phyloP scores from a whole-genome alignment of 2,888 invertebrate species.

The Pilophorus perplexus region DNA sequence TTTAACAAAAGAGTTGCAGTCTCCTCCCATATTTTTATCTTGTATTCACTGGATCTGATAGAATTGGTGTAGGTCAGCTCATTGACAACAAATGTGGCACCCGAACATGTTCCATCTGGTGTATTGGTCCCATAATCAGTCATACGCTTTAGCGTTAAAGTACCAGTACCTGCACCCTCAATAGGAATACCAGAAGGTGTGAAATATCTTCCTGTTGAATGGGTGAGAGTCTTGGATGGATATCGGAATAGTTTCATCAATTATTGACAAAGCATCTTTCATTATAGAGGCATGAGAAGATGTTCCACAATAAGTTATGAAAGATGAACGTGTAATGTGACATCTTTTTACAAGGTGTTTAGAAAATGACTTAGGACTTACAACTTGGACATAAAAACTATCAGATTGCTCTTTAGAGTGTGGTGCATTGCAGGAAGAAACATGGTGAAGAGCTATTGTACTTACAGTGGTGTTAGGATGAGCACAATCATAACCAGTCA shows the following conservation, averaged over 20 bases:
- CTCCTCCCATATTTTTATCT: neutral
- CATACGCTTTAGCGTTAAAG: neutral
- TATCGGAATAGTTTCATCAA: neutral
- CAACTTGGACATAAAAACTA: neutral
- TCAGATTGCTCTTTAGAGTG: too few relatives aligned
- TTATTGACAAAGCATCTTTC: neutral
- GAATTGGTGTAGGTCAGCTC: neutral
- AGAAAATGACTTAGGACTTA: neutral
- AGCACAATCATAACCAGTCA: conserved; percentile 23
- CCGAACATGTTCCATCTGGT: neutral
- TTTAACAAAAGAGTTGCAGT: neutral
- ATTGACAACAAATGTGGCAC: neutral
- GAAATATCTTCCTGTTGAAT: neutral
- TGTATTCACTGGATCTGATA: neutral
- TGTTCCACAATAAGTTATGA: neutral
- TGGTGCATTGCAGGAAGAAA: too few relatives aligned
- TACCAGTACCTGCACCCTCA: neutral
- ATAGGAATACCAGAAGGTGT: neutral
- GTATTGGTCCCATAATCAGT: too few relatives aligned
- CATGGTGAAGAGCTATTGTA: too few relatives aligned
- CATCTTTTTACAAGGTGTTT: neutral
- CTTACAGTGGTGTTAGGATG: too few relatives aligned
- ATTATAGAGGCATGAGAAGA: neutral
- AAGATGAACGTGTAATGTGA: neutral
- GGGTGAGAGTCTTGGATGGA: neutral